Evolutionary conservation across 2,113 vertebrate species (phyloP).

Genomic region (Scolopax mira): DNA sequence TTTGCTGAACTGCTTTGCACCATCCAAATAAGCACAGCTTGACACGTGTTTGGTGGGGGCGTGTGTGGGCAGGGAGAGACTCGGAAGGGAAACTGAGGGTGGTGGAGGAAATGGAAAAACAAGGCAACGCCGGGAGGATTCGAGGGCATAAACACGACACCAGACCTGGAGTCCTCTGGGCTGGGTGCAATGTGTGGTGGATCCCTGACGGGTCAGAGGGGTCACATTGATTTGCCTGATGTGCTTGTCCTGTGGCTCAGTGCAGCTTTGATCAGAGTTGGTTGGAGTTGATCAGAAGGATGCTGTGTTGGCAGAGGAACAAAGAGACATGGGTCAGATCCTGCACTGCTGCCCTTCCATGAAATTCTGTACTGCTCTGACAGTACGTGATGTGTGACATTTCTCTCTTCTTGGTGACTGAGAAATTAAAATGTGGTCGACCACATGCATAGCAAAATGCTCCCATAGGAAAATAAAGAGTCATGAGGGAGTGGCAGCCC

Average conservation of each 20-base stretch:
- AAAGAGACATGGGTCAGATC: not conserved
- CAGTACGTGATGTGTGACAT: not conserved
- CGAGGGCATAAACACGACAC: not conserved
- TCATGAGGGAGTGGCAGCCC: not conserved
- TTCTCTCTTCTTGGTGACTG: not conserved
- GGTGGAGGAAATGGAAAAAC: constrained; percentile 47
- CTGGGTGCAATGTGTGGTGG: not conserved
- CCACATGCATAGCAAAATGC: not conserved
- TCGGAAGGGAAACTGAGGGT: not conserved
- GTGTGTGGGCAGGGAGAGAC: not conserved
- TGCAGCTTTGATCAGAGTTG: not conserved
- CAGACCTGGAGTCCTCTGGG: not conserved
- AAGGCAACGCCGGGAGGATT: not conserved
- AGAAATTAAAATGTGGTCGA: not conserved
- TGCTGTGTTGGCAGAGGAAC: not conserved
- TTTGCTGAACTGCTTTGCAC: not conserved
- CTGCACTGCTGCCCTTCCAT: not conserved
- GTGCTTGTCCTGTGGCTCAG: accelerated
- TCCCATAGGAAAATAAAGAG: not conserved
- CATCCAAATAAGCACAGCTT: not conserved
- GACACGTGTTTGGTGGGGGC: not conserved
- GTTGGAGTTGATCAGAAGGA: not conserved
- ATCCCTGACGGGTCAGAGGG: not conserved
- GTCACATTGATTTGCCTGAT: accelerated
- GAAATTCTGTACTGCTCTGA: not conserved